Base-by-base conservation (phyloP, 2,113 vertebrate species). In the Tupaia chinensis region DNA sequence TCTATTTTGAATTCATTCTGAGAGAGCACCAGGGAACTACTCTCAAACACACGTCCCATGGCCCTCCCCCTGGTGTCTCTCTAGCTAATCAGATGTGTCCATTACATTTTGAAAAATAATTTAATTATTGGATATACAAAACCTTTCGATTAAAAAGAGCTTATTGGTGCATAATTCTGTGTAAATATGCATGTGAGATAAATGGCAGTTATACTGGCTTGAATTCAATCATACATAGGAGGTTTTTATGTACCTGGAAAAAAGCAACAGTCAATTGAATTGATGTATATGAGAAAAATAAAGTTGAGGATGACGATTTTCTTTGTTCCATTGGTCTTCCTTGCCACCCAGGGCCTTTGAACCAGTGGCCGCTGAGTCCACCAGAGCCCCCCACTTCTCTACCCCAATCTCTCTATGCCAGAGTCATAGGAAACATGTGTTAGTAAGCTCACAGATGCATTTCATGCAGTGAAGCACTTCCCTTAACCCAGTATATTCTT, bases 61-160 rank as follows among this genome's bases (percentile, higher is more conserved):
- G 20, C 9, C 8, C 3, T 69, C 3, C 2, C 0, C 11, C 2
- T 61, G 58, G 7, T 11, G 0, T 61, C 19, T 85, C 53, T 16
- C 17, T 27, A 29, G 19, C 32, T 53, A 81, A 29, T 56, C 10
- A 14, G 12, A 44, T 53, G 14, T 25, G 9, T 81, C 6, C 3
- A 6, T 66, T 58, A n/a, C 56, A 32, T 44, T 53, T 77, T 61
- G 58, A 90, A 90, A 32, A 63, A 29, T 2, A 80, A 23, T 60
- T 20, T 14, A 25, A 69, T 11, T 76, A 58, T 79, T 83, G 13
- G 11, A 44, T 14, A 86, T 27, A 72, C 2, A 29, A 12, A 58
- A 63, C 8, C 9, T 90, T 60, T 73, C 23, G 32, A 82, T 54
- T 66, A 25, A 68, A 58, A 56, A 54, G 63, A 60, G 9, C 25